Conservation (phyloP, 2,888 invertebrate species). For the Tridacna gigas region DNA sequence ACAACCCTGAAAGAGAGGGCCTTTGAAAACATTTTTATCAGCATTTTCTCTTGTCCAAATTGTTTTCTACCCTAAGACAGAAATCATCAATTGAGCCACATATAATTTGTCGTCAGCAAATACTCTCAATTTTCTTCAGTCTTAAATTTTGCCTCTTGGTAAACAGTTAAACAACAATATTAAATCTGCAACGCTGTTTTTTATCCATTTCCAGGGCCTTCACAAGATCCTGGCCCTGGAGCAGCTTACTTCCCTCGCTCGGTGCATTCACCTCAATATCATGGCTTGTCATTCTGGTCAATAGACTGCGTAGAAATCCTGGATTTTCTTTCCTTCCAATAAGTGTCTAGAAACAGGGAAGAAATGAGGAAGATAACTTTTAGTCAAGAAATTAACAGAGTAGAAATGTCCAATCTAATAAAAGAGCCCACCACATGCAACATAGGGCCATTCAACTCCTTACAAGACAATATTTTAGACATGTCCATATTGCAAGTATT, state of each 20-base stretch:
- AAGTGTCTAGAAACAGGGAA: not conserved
- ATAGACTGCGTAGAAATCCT: conserved; percentile 46
- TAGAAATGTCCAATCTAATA: too few relatives aligned
- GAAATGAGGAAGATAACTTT: too few relatives aligned
- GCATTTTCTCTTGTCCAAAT: not conserved
- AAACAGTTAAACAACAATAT: not conserved
- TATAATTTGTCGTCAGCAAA: not conserved
- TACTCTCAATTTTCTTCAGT: not conserved
- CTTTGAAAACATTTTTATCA: too few relatives aligned
- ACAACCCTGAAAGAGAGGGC: too few relatives aligned
- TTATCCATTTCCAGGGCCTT: conserved; percentile 68
- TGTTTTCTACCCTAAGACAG: not conserved
- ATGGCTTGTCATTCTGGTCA: conserved; percentile 68
- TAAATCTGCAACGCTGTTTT: not conserved
- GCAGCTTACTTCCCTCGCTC: conserved; percentile 51
- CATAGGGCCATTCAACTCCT: too few relatives aligned
- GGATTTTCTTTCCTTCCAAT: conserved; percentile 12
- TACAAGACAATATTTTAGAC: too few relatives aligned
- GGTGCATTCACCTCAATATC: conserved; percentile 78
- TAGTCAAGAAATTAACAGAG: too few relatives aligned
- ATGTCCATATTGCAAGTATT: too few relatives aligned
- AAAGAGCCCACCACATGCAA: too few relatives aligned
- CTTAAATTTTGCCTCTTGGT: not conserved
- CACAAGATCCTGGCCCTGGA: conserved; percentile 73
- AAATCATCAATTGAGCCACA: not conserved